A percentile compares a stretch with the other conserved stretches of the same genome.
Conservation (phyloP, 2,888 invertebrate genomes). For the Agrypnus murinus region DNA sequence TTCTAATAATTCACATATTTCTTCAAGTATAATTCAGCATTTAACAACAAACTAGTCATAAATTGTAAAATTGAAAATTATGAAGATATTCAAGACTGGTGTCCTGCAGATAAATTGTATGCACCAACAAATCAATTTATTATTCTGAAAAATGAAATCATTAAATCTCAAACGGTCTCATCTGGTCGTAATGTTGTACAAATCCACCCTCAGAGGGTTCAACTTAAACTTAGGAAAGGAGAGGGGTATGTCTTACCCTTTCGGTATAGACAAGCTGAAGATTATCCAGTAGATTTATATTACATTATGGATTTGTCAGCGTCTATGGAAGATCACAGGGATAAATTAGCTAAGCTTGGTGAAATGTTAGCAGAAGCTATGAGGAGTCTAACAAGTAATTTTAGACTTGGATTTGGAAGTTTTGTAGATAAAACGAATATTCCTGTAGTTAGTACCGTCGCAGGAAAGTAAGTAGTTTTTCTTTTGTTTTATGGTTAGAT, state of each 20-base stretch:
- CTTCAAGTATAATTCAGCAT: constrained; percentile 34
- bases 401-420: constrained; percentile 78
- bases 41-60: constrained; percentile 29
- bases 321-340: constrained; percentile 80
- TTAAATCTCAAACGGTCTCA: constrained; percentile 56
- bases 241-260: constrained; percentile 69
- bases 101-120: constrained; percentile 53
- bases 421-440: too few species aligned
- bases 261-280: constrained; percentile 79
- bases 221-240: constrained; percentile 73
- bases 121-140: constrained; percentile 56
- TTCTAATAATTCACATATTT: background rate
- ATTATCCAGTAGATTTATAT: too few species aligned
- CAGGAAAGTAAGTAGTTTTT: constrained; percentile 70
- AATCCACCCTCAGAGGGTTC: constrained; percentile 75
- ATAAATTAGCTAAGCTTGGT: constrained; percentile 73
- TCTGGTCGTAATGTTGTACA: constrained; percentile 70
- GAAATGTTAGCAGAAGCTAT: constrained; percentile 73
- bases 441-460: constrained; percentile 75
- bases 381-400: constrained; percentile 77
- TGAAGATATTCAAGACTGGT: constrained; percentile 39
- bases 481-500: too few species aligned
- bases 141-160: constrained; percentile 54
- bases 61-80: constrained; percentile 43
- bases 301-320: constrained; percentile 84